phyloP scores from a whole-genome alignment of 2,888 invertebrate genomes.

The Acanthosepion pharaonis region DNA sequence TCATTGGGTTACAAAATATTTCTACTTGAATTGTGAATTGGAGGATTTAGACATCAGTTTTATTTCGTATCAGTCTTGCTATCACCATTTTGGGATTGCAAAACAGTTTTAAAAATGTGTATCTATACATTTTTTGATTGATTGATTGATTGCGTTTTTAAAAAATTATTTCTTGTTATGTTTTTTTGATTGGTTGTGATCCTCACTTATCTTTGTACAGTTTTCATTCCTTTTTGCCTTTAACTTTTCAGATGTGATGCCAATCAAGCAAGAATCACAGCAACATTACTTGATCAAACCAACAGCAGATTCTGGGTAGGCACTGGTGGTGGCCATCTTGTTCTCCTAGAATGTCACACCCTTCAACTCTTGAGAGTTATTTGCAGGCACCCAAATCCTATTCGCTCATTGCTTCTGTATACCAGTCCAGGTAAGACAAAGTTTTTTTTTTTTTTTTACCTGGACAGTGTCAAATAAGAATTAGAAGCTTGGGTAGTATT shows the following conservation, averaged over 20 bases:
- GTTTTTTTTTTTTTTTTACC: background rate
- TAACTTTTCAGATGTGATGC: conserved; percentile 6
- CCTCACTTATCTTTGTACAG: conserved; percentile 45
- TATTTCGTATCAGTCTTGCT: no score
- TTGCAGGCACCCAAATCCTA: conserved; percentile 60
- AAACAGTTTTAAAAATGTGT: no score
- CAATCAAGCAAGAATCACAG: conserved; percentile 56
- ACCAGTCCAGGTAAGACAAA: background rate
- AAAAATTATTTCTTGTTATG: background rate
- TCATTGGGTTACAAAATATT: no score
- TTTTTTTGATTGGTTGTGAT: background rate
- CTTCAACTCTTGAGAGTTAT: conserved; percentile 58
- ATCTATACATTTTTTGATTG: no score
- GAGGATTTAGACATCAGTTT: no score
- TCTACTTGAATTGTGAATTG: no score
- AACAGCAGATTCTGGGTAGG: conserved; percentile 66
- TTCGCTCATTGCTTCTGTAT: conserved; percentile 59
- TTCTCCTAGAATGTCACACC: conserved; percentile 61
- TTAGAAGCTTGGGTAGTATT: background rate
- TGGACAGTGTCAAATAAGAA: background rate
- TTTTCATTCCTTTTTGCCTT: conserved; percentile 23
- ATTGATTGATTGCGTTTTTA: background rate
- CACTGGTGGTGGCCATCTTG: conserved; percentile 68
- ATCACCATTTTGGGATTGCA: no score
- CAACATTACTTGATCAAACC: conserved; percentile 56